Percentiles rank a stretch among this genome's conserved stretches.
phyloP scores from a whole-genome alignment of 2,888 invertebrate genomes.

The Incurvaria masculella region DNA sequence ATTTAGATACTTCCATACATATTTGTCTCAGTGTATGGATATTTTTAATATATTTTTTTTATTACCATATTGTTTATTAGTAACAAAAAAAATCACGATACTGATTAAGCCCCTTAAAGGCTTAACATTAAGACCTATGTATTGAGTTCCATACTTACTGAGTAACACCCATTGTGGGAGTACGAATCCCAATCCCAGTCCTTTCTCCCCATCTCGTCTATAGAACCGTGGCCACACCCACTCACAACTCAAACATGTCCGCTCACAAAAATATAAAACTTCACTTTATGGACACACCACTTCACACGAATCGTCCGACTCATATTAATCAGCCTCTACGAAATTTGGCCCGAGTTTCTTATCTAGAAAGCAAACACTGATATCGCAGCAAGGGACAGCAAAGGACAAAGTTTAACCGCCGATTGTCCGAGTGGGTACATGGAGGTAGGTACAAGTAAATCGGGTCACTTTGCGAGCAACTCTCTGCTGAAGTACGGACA shows the following conservation, averaged over 20 bases:
- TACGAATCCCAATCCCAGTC: slow-evolving; percentile 52
- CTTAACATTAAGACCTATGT: slow-evolving; percentile 1
- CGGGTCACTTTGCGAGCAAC: no score
- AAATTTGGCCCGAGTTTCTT: no score
- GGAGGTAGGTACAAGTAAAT: no score
- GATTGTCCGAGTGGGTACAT: background rate
- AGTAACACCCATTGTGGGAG: slow-evolving; percentile 43
- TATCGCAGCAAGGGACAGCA: background rate
- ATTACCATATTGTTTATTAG: no score
- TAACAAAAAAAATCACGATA: slow-evolving; percentile 7
- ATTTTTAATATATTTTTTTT: no score
- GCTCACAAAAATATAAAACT: background rate
- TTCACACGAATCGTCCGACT: no score
- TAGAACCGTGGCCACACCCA: background rate
- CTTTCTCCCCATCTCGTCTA: slow-evolving; percentile 46
- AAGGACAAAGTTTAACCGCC: background rate
- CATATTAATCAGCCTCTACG: no score
- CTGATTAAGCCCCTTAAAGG: slow-evolving; percentile 8
- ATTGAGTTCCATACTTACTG: slow-evolving; percentile 33
- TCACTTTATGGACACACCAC: no score
- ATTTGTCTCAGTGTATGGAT: no score
- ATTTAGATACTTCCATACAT: no score
- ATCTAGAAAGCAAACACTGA: background rate
- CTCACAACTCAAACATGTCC: slow-evolving; percentile 15
- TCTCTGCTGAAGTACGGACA: no score